phyloP scores from a whole-genome alignment of 2,888 invertebrate genomes.

The Onthophagus sagittarius region DNA sequence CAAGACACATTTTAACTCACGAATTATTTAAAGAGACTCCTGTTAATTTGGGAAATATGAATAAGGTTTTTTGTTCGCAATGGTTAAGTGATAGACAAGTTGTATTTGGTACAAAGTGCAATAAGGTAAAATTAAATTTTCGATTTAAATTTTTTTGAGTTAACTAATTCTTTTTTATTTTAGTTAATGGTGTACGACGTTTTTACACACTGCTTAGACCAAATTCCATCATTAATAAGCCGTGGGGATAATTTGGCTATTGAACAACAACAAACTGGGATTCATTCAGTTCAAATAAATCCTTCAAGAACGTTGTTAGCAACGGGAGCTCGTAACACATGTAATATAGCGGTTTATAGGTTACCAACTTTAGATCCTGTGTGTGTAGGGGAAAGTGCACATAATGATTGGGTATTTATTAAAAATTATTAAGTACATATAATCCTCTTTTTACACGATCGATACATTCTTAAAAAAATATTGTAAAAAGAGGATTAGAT shows the following conservation, averaged over 20 bases:
- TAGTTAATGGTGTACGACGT: constrained; percentile 91
- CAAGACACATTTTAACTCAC: constrained; percentile 83
- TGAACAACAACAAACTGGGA: constrained; percentile 75
- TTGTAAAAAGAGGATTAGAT: too few relatives aligned
- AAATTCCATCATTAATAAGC: constrained; percentile 81
- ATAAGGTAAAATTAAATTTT: constrained; percentile 64
- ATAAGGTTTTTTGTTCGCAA: constrained; percentile 92
- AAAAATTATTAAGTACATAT: too few relatives aligned
- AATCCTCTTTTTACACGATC: neutral
- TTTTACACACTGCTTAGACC: constrained; percentile 77
- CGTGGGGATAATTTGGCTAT: constrained; percentile 55
- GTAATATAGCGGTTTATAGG: constrained; percentile 86
- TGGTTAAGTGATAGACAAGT: constrained; percentile 95
- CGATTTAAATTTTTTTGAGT: neutral
- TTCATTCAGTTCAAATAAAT: constrained; percentile 92
- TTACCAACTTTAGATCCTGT: constrained; percentile 93
- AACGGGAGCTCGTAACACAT: constrained; percentile 88
- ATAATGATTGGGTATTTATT: constrained; percentile 77
- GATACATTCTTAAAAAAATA: too few relatives aligned
- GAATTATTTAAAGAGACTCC: constrained; percentile 85
- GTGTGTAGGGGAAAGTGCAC: constrained; percentile 86
- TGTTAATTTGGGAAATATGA: constrained; percentile 78
- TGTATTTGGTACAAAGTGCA: constrained; percentile 95
- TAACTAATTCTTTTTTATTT: constrained; percentile 29
- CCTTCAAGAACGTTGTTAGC: constrained; percentile 87